Evolutionary conservation across 2,113 vertebrate species (phyloP).

Genomic region (Neomonachus schauinslandi): DNA sequence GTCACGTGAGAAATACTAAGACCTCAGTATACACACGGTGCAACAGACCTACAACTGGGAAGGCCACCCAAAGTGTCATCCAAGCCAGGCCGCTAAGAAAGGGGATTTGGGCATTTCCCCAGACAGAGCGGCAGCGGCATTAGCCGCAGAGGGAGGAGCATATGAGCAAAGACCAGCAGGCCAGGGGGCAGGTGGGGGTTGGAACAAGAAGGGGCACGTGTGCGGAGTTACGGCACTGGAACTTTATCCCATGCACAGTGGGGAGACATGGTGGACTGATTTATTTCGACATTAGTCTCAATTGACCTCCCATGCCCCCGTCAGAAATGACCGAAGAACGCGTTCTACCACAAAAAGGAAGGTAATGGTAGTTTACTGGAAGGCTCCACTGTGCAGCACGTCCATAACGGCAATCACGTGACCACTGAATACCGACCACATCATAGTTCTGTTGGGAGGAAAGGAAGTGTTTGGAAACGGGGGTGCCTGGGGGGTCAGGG

Average conservation of each 20-base stretch:
- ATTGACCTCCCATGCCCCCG: not conserved
- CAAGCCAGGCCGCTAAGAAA: not conserved
- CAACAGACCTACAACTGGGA: not conserved
- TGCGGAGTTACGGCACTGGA: fast-evolving
- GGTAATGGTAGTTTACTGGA: too few species aligned
- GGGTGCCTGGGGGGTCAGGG: not conserved
- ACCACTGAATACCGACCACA: not conserved
- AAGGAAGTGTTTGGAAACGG: not conserved
- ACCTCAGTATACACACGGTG: not conserved
- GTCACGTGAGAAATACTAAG: not conserved
- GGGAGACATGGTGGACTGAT: not conserved
- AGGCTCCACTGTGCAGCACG: not conserved
- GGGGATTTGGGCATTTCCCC: not conserved
- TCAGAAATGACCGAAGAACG: not conserved
- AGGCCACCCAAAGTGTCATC: not conserved
- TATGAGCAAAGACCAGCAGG: not conserved
- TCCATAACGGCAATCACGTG: fast-evolving
- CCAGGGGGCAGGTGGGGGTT: too few species aligned
- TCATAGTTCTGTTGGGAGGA: not conserved
- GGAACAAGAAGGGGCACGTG: not conserved
- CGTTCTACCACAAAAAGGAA: not conserved
- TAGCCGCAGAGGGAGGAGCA: not conserved
- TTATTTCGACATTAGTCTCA: not conserved
- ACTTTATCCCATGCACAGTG: fast-evolving
- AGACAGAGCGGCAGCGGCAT: not conserved